Percentiles rank a stretch among this genome's conserved stretches.
These are phyloP conservation scores for Erinaceus europaeus DNA, from an alignment of 2,113 vertebrate species.

Conservation along the genomic window DNA sequence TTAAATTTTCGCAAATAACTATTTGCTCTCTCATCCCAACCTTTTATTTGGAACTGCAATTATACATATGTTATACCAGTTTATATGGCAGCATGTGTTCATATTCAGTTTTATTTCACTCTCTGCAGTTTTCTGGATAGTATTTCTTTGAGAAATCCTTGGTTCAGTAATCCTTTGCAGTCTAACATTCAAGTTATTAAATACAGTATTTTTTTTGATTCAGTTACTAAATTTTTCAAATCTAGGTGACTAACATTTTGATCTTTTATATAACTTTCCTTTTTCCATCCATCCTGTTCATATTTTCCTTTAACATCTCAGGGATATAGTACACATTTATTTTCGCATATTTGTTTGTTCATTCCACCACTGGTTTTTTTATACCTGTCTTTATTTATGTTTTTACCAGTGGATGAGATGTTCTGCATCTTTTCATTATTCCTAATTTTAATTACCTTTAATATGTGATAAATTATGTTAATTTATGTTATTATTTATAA, in stretches of 20 bases:
- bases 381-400: too few species aligned
- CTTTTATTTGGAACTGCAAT: not conserved
- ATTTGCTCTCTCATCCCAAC: fast-evolving
- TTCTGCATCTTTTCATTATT: too few species aligned
- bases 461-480: too few species aligned
- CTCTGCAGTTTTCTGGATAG: too few species aligned
- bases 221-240: not conserved
- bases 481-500: too few species aligned
- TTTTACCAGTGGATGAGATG: too few species aligned
- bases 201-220: too few species aligned
- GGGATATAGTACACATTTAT: not conserved
- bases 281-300: not conserved
- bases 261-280: not conserved
- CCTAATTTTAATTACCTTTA: too few species aligned
- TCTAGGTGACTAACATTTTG: not conserved
- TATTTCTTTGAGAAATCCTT: not conserved
- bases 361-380: too few species aligned
- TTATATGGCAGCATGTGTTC: not conserved
- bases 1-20: not conserved
- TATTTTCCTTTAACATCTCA: not conserved
- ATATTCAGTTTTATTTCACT: not conserved
- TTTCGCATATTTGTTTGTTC: too few species aligned
- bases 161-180: not conserved
- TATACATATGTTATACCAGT: not conserved
- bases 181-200: not conserved